These are phyloP conservation scores for Proterorhinus semilunaris DNA, from an alignment of 2,113 vertebrate species.

Conservation along the genomic window DNA sequence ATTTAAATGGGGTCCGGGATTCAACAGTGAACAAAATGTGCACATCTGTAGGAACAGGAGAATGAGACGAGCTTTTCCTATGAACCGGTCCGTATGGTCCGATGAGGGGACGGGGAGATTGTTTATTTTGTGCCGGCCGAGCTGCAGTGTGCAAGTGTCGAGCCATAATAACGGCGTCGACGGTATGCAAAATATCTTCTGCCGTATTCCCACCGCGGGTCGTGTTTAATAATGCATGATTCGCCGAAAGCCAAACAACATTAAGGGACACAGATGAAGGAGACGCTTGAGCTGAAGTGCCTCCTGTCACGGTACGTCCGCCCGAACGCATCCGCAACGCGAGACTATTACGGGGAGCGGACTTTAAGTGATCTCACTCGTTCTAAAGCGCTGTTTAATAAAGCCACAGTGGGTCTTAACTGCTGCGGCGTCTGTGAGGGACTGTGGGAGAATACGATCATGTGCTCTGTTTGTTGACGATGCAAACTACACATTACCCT, in stretches of 20 bases:
- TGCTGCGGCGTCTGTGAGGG: constrained; percentile 42
- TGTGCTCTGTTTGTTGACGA: too few species aligned
- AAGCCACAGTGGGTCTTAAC: constrained; percentile 17
- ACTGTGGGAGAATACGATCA: too few species aligned
- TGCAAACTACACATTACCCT: constrained; percentile 56
- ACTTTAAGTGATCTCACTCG: constrained; percentile 8
- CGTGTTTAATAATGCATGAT: constrained; percentile 1
- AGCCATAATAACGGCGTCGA: background rate
- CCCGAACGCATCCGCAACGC: background rate
- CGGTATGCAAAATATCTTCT: background rate
- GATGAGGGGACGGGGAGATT: too few species aligned
- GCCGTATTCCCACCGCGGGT: background rate
- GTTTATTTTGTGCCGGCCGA: background rate
- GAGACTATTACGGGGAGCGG: constrained; percentile 3
- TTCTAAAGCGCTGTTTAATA: constrained; percentile 16
- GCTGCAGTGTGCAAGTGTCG: background rate
- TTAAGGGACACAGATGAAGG: constrained; percentile 14
- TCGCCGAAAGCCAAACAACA: constrained; percentile 11
- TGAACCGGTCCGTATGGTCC: too few species aligned
- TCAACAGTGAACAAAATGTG: too few species aligned
- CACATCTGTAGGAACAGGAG: too few species aligned
- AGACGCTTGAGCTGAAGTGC: background rate
- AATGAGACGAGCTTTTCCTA: too few species aligned
- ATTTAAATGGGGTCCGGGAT: too few species aligned
- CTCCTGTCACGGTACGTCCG: background rate